phyloP scores from a whole-genome alignment of 2,888 invertebrate species.

The Melikaiella ostensackeni region DNA sequence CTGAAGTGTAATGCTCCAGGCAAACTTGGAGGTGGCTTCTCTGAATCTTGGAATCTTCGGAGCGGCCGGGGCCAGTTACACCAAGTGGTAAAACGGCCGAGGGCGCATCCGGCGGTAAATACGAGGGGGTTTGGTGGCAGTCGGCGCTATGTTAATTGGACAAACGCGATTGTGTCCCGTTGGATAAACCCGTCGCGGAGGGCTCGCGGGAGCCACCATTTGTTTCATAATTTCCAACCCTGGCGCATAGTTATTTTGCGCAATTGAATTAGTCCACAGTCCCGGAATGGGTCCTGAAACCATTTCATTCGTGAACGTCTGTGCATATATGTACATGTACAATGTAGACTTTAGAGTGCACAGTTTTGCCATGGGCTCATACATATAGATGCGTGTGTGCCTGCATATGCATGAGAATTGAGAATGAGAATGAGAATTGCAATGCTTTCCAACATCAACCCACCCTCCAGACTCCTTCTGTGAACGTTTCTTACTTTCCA shows the following conservation, averaged over 20 bases:
- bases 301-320: conserved; percentile 22
- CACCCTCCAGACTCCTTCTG: conserved; percentile 1
- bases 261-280: conserved; percentile 57
- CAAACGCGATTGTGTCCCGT: conserved; percentile 50
- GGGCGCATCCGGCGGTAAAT: neutral
- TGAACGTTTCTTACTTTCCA: neutral
- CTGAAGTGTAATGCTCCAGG: neutral
- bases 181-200: conserved; percentile 38
- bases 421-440: neutral
- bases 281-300: conserved; percentile 40
- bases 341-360: neutral
- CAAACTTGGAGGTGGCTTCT: neutral
- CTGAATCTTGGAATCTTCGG: neutral
- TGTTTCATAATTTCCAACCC: conserved; percentile 54
- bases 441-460: neutral
- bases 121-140: neutral
- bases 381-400: neutral
- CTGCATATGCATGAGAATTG: neutral
- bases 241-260: conserved; percentile 51
- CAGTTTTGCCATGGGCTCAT: neutral
- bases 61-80: neutral
- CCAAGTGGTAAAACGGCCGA: neutral
- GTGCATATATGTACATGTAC: neutral
- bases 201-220: conserved; percentile 52
- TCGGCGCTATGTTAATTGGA: conserved; percentile 54